Base-by-base conservation (phyloP, 1,140 invertebrate genomes). In the Lordiphosa stackelbergi region DNA sequence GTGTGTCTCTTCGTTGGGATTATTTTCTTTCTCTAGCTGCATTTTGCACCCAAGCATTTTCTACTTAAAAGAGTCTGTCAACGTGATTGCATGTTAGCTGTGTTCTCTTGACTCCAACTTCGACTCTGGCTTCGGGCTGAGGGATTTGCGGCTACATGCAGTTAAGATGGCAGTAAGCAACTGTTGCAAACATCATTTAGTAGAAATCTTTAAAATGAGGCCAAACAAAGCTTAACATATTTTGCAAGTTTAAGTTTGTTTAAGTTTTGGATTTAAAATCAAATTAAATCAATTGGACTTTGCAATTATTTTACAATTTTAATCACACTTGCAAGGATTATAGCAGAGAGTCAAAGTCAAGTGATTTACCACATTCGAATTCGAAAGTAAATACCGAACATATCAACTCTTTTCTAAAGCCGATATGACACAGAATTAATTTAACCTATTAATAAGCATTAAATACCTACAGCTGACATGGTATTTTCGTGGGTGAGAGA, bases 61-160 rank as follows among this genome's bases (percentile, higher is more conserved):
- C 54, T 66, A 78, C 74, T 78, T 78, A 79, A 73, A 64, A 70
- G 74, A 78, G 74, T 79, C 74, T 78, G 74, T 78, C 74, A 79
- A 79, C 74, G 74, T 78, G 74, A 78, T 78, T 78, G 74, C 74
- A 79, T 69, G 74, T 74, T 73, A 66, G 69, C 69, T 57, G 54
- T 55, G 40, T 48, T 41, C 46, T 35, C 34, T 42, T 13, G 46
- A 53, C 43, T 46, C 69, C 43, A 40, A 53, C 54, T 40, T 12
- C 22, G 35, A 19, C 6, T 31, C 13, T 31, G 41, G 24, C 41
- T 40, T 22, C n/a, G 5, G n/a, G 22, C 45, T 56, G 42, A 52
- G 28, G 61, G 60, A 69, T 69, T 69, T 69, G 65, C 19, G 65
- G 65, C 54, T 38, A 38, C 12, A 63, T 42, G 31, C 51, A 64